Evolutionary conservation across 2,797 vertebrate species (phyloP).

Genomic region (Oryzias dopingdopingensis): DNA sequence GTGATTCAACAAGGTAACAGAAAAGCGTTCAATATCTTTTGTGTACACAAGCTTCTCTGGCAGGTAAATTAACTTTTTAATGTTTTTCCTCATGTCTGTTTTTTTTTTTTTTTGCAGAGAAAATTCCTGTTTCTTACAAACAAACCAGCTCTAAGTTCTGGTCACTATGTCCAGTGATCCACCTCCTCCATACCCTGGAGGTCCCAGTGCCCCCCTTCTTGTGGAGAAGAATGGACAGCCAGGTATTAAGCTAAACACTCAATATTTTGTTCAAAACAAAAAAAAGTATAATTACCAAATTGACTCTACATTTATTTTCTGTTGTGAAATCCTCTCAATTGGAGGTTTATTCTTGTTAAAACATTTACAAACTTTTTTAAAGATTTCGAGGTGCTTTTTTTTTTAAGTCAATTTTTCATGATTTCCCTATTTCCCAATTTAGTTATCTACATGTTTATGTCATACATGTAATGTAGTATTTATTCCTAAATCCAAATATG

Average conservation of each 20-base stretch:
- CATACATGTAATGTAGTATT: too few relatives aligned
- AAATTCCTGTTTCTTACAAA: conserved; percentile 20
- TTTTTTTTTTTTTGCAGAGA: conserved; percentile 1
- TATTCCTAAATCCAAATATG: too few relatives aligned
- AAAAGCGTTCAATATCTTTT: too few relatives aligned
- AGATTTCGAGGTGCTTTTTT: too few relatives aligned
- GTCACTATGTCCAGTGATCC: conserved; percentile 91
- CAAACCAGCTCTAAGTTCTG: conserved; percentile 39
- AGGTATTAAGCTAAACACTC: conserved; percentile 72
- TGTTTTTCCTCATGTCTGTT: too few relatives aligned
- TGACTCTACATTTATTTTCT: background rate
- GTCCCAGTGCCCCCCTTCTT: conserved; percentile 88
- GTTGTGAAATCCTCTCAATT: background rate
- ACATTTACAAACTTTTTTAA: too few relatives aligned
- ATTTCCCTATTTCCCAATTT: background rate
- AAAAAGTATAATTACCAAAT: background rate
- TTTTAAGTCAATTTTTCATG: too few relatives aligned
- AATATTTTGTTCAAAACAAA: conserved; percentile 17
- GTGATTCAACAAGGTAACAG: too few relatives aligned
- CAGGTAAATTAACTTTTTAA: too few relatives aligned
- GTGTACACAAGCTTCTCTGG: too few relatives aligned
- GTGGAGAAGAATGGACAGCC: conserved; percentile 90
- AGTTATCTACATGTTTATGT: background rate
- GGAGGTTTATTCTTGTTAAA: background rate
- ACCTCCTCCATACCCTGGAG: conserved; percentile 94